Conservation (phyloP, 2,888 invertebrate species). For the Heliothis peltigera region DNA sequence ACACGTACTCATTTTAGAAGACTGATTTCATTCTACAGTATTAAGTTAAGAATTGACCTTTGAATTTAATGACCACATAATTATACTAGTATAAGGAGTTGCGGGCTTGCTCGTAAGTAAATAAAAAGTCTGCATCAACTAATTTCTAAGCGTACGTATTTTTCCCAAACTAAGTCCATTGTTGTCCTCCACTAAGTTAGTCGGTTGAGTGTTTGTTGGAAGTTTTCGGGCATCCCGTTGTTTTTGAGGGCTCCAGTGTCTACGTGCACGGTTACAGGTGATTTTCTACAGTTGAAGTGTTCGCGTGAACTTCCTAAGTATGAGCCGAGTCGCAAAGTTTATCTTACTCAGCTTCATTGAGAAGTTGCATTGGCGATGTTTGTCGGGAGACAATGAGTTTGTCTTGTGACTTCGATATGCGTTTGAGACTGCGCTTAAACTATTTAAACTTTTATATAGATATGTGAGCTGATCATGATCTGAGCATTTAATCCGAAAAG, state of each 20-base stretch:
- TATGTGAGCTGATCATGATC: conserved; percentile 57
- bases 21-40: too few relatives aligned
- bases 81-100: neutral
- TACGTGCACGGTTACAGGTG: conserved; percentile 75
- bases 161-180: conserved; percentile 64
- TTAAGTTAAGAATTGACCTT: too few relatives aligned
- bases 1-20: too few relatives aligned
- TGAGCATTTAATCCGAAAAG: conserved; percentile 61
- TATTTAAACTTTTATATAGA: conserved; percentile 67
- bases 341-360: conserved; percentile 76
- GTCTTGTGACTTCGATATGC: conserved; percentile 79
- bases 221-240: conserved; percentile 75
- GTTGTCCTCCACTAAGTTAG: conserved; percentile 64
- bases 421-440: conserved; percentile 71
- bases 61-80: neutral
- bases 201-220: conserved; percentile 70
- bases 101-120: conserved; percentile 4
- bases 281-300: conserved; percentile 75
- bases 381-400: conserved; percentile 80
- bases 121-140: conserved; percentile 46
- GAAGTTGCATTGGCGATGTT: conserved; percentile 77
- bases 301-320: conserved; percentile 75
- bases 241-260: conserved; percentile 72
- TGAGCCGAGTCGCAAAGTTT: conserved; percentile 80
- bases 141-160: conserved; percentile 55